Evolutionary conservation across 1,140 invertebrate species (phyloP), one percentile per base, ranked within the genome.

Genomic region (Megalopta genalis): DNA sequence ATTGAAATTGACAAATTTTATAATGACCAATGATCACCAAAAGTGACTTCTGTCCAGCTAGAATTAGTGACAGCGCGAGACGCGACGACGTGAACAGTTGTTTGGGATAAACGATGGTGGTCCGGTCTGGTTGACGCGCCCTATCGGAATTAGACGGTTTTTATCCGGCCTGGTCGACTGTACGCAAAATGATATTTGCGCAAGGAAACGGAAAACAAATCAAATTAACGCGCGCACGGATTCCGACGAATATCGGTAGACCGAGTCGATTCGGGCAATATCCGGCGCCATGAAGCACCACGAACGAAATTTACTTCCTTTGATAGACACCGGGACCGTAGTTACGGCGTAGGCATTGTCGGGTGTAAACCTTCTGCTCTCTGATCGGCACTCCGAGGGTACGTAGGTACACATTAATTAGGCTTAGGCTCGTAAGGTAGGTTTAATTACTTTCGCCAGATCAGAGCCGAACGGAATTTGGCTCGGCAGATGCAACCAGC

Each of bases 371-470:
- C 78, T 39, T 60, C 57, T 82, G 73, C 80, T 86, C 83, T 78
- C 80, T 78, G 77, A 68, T 64, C 77, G 70, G 57, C 75, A 68
- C 85, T 78, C 85, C 84, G 71, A 79, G 66, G 81, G 74, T 83
- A 77, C 78, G 82, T 87, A 85, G 86, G 85, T 87, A 87, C 85
- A 86, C 91, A 92, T 91, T 90, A 91, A 91, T 92, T 91, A 92
- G 90, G 88, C 90, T 92, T 89, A 90, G 87, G 85, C 83, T 89
- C 86, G 87, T 87, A 83, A 86, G 89, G 87, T 89, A 88, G 89
- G 90, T 91, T 92, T 92, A 92, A 92, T 92, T 92, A 92, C 90
- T 92, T 92, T 91, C 90, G 88, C 88, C 88, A 90, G 90, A 92
- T 91, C 91, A 89, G 86, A 89, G 82, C 72, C 70, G 76, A 89